Evolutionary conservation across 1,140 invertebrate genomes (phyloP).

Genomic region (Drosophila mojavensis): DNA sequence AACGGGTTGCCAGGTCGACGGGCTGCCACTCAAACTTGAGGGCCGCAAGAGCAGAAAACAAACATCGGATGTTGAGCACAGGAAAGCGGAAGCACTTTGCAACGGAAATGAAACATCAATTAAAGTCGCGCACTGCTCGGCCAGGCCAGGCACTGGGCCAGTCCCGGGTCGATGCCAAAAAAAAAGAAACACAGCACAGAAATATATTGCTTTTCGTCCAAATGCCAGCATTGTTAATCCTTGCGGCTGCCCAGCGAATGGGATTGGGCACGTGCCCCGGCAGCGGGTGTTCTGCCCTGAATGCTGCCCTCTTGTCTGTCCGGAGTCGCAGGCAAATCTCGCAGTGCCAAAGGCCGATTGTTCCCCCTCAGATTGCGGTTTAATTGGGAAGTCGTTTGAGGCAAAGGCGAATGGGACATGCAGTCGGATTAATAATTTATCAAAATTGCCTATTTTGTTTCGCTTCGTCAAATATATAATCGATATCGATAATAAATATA

Average conservation of each 20-base stretch:
- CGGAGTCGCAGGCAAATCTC: slow-evolving; percentile 16
- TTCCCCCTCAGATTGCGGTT: slow-evolving; percentile 59
- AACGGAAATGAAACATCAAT: slow-evolving; percentile 83
- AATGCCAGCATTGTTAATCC: slow-evolving; percentile 37
- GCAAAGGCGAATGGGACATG: slow-evolving; percentile 2
- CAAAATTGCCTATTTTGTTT: not conserved
- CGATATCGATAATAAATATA: too few relatives aligned
- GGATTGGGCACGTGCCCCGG: too few relatives aligned
- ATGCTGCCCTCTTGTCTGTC: not conserved
- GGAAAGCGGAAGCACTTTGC: slow-evolving; percentile 82
- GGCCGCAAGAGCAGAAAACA: slow-evolving; percentile 50
- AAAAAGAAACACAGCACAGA: not conserved
- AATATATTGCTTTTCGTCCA: slow-evolving; percentile 49
- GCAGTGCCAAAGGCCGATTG: slow-evolving; percentile 42
- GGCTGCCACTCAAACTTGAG: not conserved
- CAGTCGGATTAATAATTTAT: slow-evolving; percentile 4
- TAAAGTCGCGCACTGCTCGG: slow-evolving; percentile 66
- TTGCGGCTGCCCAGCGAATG: slow-evolving; percentile 6
- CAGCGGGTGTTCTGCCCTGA: not conserved
- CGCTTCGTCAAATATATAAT: too few relatives aligned
- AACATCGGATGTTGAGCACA: slow-evolving; percentile 66
- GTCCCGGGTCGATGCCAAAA: slow-evolving; percentile 27
- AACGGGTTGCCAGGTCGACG: slow-evolving; percentile 33
- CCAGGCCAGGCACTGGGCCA: slow-evolving; percentile 1
- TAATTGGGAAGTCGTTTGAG: slow-evolving; percentile 38